A percentile compares a stretch with the other conserved stretches of the same genome.
Conservation (phyloP, 1,140 invertebrate genomes). For the Brachionus paranguensis region DNA sequence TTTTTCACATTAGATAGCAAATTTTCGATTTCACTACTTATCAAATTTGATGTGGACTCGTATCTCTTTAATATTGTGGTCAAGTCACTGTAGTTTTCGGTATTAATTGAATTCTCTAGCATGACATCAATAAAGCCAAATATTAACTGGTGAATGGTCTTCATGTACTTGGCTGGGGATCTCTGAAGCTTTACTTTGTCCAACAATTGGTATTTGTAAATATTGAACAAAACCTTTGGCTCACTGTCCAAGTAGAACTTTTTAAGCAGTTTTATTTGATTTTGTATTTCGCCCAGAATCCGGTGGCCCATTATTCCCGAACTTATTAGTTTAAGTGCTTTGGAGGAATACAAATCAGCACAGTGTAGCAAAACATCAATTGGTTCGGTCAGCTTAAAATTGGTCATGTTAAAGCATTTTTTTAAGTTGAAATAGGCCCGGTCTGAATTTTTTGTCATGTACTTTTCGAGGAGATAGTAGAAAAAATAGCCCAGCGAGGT, state of each 20-base stretch:
- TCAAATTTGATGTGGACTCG: background rate
- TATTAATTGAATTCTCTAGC: conserved; percentile 6
- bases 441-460: background rate
- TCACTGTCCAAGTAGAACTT: background rate
- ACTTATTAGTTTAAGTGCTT: background rate
- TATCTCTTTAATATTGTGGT: background rate
- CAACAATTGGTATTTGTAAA: background rate
- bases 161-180: conserved; percentile 5
- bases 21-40: conserved; percentile 20
- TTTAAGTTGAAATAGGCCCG: background rate
- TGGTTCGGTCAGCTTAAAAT: background rate
- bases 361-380: background rate
- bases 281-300: background rate
- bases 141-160: background rate
- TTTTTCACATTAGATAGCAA: conserved; percentile 2
- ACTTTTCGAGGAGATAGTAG: background rate
- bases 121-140: conserved; percentile 7
- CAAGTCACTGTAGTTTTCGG: background rate
- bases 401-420: background rate
- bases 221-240: background rate
- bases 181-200: background rate
- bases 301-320: background rate
- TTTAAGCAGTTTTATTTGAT: background rate
- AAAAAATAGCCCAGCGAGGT: background rate
- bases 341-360: background rate